phyloP scores from a whole-genome alignment of 2,888 invertebrate genomes.

The Disparrhopalites patrizii region DNA sequence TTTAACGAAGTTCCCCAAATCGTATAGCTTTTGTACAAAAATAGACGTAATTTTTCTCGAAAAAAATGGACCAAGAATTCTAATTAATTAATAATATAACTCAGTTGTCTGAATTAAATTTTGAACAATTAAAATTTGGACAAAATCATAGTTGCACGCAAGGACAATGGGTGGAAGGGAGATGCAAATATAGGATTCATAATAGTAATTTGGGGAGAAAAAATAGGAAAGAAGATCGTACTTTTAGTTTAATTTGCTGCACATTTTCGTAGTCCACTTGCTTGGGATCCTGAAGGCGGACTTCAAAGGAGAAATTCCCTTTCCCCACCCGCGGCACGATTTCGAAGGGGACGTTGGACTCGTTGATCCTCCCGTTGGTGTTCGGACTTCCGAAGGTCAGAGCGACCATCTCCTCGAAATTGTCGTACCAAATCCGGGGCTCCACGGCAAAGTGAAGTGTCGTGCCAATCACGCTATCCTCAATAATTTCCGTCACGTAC shows the following conservation, averaged over 20 bases:
- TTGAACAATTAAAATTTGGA: too few relatives aligned
- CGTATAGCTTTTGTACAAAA: too few relatives aligned
- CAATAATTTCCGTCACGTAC: constrained; percentile 47
- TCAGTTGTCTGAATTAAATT: too few relatives aligned
- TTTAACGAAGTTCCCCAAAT: too few relatives aligned
- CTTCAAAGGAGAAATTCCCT: constrained; percentile 70
- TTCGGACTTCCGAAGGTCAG: constrained; percentile 33
- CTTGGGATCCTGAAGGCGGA: constrained; percentile 75
- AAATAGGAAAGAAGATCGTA: too few relatives aligned
- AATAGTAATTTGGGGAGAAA: too few relatives aligned
- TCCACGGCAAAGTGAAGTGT: constrained; percentile 14
- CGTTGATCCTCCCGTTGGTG: constrained; percentile 13
- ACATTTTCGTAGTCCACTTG: constrained; percentile 80
- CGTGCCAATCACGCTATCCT: constrained; percentile 44
- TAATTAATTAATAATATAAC: too few relatives aligned
- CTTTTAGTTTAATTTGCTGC: constrained; percentile 70
- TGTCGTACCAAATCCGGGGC: constrained; percentile 40
- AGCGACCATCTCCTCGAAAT: constrained; percentile 38
- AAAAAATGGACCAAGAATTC: too few relatives aligned
- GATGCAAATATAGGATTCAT: too few relatives aligned
- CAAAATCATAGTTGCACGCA: too few relatives aligned
- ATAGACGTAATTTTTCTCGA: too few relatives aligned
- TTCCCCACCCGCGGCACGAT: constrained; percentile 78
- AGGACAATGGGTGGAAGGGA: too few relatives aligned
- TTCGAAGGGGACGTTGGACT: constrained; percentile 60